Conservation (phyloP, 2,113 vertebrate species). For the Chionis minor region DNA sequence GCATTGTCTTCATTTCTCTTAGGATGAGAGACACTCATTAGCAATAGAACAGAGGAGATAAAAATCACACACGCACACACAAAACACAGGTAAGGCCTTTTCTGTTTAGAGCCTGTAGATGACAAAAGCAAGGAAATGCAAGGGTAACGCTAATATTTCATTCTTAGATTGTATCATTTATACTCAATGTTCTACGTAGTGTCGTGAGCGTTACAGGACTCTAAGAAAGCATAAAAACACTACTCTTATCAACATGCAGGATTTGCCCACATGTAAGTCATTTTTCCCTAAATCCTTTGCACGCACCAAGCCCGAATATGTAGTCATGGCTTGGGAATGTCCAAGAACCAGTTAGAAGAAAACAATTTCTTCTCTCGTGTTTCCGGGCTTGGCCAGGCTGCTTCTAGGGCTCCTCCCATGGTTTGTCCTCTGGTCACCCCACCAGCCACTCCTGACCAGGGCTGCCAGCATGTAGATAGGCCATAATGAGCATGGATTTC, state of each 20-base stretch:
- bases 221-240: neutral
- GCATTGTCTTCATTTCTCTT: neutral
- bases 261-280: neutral
- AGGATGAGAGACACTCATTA: constrained; percentile 15
- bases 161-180: neutral
- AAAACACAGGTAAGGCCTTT: neutral
- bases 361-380: neutral
- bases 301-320: fast-evolving
- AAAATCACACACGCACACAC: neutral
- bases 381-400: neutral
- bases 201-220: neutral
- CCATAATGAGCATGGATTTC: neutral
- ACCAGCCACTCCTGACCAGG: fast-evolving
- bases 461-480: neutral
- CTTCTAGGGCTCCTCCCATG: neutral
- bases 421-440: neutral
- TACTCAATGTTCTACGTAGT: neutral
- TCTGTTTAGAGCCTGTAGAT: neutral
- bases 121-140: neutral
- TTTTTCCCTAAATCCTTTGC: neutral
- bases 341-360: neutral
- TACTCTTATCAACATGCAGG: neutral
- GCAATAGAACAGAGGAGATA: constrained; percentile 26
- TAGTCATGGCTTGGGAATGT: neutral
- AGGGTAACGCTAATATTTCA: neutral